phyloP scores from a whole-genome alignment of 1,140 invertebrate species.

The Pseudoatta argentina region DNA sequence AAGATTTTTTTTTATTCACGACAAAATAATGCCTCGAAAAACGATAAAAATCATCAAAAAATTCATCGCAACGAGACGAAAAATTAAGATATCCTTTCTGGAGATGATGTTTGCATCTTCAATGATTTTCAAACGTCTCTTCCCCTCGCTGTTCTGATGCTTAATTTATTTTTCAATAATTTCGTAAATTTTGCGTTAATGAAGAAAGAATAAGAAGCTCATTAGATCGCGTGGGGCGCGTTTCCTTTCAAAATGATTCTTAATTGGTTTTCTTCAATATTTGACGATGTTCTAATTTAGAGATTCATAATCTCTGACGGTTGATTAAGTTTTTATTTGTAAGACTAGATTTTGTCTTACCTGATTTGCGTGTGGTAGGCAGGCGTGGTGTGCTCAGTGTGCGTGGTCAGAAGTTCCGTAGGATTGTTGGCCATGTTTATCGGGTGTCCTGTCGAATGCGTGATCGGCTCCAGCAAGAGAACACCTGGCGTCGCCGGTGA shows the following conservation, averaged over 20 bases:
- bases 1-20: background rate
- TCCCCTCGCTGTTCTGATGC: background rate
- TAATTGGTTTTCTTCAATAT: background rate
- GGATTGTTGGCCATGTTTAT: constrained; percentile 80
- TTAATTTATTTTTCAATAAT: background rate
- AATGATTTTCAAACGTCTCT: background rate
- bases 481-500: constrained; percentile 85
- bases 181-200: background rate
- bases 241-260: background rate
- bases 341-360: constrained; percentile 61
- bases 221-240: background rate
- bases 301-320: background rate
- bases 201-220: background rate
- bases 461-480: constrained; percentile 83
- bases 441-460: constrained; percentile 75
- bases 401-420: constrained; percentile 84
- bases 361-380: constrained; percentile 85
- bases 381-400: constrained; percentile 85
- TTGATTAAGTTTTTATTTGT: background rate
- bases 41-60: background rate
- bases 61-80: background rate
- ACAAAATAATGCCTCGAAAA: background rate
- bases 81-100: background rate
- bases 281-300: background rate
- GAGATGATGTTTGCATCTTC: background rate